Conservation (phyloP, 2,888 invertebrate species). For the Creontiades dilutus region DNA sequence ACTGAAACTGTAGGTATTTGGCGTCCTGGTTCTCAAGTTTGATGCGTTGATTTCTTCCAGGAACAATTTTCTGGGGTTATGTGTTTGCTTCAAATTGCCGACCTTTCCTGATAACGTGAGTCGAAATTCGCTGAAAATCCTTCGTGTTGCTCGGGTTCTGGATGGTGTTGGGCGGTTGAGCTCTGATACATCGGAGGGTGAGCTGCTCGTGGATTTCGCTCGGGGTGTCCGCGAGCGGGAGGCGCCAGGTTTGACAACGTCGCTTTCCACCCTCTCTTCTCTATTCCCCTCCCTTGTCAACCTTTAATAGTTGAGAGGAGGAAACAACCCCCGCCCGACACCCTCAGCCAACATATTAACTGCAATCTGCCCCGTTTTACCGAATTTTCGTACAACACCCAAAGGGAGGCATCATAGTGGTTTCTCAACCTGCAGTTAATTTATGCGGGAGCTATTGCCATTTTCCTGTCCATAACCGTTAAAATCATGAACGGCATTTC, state of each 20-base stretch:
- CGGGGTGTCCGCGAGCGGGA: slow-evolving; percentile 19
- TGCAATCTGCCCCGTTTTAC: background rate
- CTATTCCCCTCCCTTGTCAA: background rate
- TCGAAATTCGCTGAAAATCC: background rate
- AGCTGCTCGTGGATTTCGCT: background rate
- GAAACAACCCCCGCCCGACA: background rate
- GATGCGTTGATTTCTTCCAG: too few species aligned
- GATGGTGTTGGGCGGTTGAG: background rate
- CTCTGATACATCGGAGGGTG: background rate
- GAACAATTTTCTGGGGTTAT: too few species aligned
- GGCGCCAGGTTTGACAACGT: slow-evolving; percentile 20
- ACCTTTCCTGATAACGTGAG: too few species aligned
- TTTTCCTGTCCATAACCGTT: too few species aligned
- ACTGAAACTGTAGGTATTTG: too few species aligned
- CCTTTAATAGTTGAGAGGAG: slow-evolving; percentile 1
- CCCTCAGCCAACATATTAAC: background rate
- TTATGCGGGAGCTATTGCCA: too few species aligned
- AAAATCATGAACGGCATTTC: too few species aligned
- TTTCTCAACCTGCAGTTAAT: too few species aligned
- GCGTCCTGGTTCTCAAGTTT: too few species aligned
- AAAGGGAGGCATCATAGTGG: too few species aligned
- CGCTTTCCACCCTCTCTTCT: slow-evolving; percentile 18
- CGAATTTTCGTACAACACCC: too few species aligned
- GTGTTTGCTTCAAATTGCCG: too few species aligned
- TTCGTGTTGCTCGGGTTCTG: background rate